A percentile compares a stretch with the other conserved stretches of the same genome.
phyloP scores from a whole-genome alignment of 2,888 invertebrate genomes.

The Incurvaria masculella region DNA sequence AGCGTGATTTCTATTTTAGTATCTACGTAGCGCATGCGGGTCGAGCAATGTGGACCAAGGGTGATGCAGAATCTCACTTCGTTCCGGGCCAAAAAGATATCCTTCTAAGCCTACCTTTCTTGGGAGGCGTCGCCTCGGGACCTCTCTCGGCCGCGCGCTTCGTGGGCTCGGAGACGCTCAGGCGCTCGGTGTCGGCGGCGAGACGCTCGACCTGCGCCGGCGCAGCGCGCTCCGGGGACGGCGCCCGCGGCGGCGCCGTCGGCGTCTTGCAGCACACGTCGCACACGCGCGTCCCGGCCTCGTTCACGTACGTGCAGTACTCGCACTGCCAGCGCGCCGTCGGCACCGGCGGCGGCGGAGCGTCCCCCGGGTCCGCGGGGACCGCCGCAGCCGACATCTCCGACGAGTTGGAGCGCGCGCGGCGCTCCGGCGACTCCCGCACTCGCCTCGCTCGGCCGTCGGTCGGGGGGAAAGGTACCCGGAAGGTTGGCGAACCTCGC shows the following conservation, averaged over 20 bases:
- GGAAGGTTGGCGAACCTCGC: too few species aligned
- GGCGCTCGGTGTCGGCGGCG: constrained; percentile 18
- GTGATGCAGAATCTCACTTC: constrained; percentile 27
- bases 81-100: constrained; percentile 74
- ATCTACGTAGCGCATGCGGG: not conserved
- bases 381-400: constrained; percentile 11
- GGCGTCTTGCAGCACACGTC: constrained; percentile 84
- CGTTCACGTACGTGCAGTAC: constrained; percentile 87
- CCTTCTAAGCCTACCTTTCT: constrained; percentile 71
- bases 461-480: not conserved
- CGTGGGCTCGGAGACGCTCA: constrained; percentile 23
- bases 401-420: not conserved
- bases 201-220: constrained; percentile 7
- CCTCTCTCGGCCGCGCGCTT: constrained; percentile 18
- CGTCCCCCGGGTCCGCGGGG: constrained; percentile 29
- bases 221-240: not conserved
- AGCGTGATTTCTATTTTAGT: too few species aligned
- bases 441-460: not conserved
- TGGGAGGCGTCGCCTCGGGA: constrained; percentile 39
- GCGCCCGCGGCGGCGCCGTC: constrained; percentile 26
- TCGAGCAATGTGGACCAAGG: not conserved
- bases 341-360: constrained; percentile 51
- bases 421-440: not conserved
- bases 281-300: constrained; percentile 74
- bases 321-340: constrained; percentile 78